Evolutionary conservation across 2,113 vertebrate species (phyloP).

Genomic region (Corythornis cristatus): DNA sequence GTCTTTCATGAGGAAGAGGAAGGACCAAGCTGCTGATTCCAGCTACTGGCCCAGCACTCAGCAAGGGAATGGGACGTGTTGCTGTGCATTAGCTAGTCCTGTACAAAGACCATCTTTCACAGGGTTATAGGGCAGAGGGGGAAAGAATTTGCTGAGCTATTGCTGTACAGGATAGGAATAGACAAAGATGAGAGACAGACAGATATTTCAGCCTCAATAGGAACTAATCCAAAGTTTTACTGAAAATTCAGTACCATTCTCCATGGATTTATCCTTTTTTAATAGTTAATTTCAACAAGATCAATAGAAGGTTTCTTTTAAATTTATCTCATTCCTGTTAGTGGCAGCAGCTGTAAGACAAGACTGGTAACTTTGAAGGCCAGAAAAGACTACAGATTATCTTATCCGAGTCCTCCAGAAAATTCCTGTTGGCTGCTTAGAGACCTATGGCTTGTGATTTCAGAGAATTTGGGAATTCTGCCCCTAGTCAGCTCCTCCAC

Average conservation of each 20-base stretch:
- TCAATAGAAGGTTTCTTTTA: background rate
- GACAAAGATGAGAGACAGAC: slow-evolving; percentile 52
- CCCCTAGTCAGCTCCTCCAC: background rate
- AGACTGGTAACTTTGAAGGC: background rate
- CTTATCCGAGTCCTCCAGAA: background rate
- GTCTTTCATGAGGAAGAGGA: background rate
- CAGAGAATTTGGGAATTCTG: background rate
- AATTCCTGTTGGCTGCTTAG: background rate
- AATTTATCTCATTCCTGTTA: background rate
- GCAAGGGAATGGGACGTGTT: background rate
- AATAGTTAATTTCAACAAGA: background rate
- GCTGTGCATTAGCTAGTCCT: background rate
- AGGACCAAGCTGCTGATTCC: background rate
- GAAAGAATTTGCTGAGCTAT: slow-evolving; percentile 65
- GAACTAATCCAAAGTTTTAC: slow-evolving; percentile 54
- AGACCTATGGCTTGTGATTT: background rate
- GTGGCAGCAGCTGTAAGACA: background rate
- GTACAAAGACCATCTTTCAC: slow-evolving; percentile 36
- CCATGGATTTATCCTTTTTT: background rate
- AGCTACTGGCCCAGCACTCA: background rate
- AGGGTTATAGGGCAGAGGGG: slow-evolving; percentile 35
- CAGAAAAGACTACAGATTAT: background rate
- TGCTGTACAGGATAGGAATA: slow-evolving; percentile 24
- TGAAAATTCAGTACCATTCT: slow-evolving; percentile 15
- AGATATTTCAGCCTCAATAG: slow-evolving; percentile 45